Conservation (phyloP, 2,888 invertebrate genomes). For the Lamellibrachia satsuma region DNA sequence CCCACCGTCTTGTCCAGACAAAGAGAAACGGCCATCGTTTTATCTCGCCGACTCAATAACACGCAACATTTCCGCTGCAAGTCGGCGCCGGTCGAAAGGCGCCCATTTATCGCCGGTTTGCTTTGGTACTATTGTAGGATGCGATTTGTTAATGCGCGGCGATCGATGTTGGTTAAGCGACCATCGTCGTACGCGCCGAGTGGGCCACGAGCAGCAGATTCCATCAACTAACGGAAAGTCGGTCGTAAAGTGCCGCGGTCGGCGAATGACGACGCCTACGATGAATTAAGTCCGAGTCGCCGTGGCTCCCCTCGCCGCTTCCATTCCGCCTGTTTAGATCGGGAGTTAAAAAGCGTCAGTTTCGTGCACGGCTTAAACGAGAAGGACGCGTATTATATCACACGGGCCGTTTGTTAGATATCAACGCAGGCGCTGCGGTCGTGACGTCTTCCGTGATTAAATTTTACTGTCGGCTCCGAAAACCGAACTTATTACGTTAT, state of each 20-base stretch:
- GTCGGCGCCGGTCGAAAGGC: background rate
- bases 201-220: background rate
- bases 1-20: background rate
- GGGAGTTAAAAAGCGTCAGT: background rate
- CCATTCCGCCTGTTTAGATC: background rate
- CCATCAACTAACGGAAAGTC: background rate
- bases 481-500: too few species aligned
- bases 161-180: background rate
- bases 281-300: background rate
- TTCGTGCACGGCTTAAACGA: background rate
- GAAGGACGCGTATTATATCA: background rate
- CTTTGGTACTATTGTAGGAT: background rate
- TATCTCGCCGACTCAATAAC: background rate
- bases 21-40: background rate
- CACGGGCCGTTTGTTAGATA: background rate
- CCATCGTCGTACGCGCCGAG: background rate
- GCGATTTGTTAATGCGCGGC: background rate
- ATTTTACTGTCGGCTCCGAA: too few species aligned
- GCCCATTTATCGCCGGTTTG: slow-evolving; percentile 9
- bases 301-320: background rate
- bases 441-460: too few species aligned
- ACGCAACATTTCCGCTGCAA: background rate
- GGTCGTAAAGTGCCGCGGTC: background rate
- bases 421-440: background rate
- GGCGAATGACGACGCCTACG: background rate